Conservation (phyloP, 2,888 invertebrate genomes). For the Acrocera orbiculus region DNA sequence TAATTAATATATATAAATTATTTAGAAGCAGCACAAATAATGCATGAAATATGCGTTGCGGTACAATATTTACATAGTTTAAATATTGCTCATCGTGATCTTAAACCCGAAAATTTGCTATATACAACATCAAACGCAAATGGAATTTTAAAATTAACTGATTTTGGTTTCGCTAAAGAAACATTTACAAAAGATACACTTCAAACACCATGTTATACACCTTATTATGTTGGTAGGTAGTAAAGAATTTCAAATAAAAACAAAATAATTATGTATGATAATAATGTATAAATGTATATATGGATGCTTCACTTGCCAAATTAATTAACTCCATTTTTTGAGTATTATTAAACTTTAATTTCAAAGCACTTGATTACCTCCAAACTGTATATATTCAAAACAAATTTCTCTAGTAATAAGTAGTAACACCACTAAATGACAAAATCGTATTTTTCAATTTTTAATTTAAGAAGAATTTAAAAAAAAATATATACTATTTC, state of each 20-base stretch:
- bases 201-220: conserved; percentile 97
- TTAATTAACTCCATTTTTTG: too few species aligned
- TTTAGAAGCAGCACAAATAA: conserved; percentile 80
- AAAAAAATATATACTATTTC: too few species aligned
- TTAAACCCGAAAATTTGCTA: conserved; percentile 93
- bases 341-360: too few species aligned
- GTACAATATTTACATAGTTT: conserved; percentile 84
- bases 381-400: too few species aligned
- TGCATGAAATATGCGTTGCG: conserved; percentile 91
- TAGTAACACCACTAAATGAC: background rate
- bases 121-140: conserved; percentile 59
- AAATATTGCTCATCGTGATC: conserved; percentile 92
- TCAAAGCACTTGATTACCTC: too few species aligned
- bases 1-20: background rate
- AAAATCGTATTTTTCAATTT: conserved; percentile 1
- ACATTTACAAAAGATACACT: conserved; percentile 68
- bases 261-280: too few species aligned
- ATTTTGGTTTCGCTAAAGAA: conserved; percentile 99
- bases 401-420: too few species aligned
- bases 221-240: conserved; percentile 89
- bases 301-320: background rate
- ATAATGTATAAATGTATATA: too few species aligned
- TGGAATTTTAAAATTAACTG: conserved; percentile 87
- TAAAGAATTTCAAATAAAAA: too few species aligned
- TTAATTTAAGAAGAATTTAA: too few species aligned